Evolutionary conservation across 2,888 invertebrate species (phyloP), one percentile per base, ranked within the genome.

Genomic region (Drosophila fungiperda): DNA sequence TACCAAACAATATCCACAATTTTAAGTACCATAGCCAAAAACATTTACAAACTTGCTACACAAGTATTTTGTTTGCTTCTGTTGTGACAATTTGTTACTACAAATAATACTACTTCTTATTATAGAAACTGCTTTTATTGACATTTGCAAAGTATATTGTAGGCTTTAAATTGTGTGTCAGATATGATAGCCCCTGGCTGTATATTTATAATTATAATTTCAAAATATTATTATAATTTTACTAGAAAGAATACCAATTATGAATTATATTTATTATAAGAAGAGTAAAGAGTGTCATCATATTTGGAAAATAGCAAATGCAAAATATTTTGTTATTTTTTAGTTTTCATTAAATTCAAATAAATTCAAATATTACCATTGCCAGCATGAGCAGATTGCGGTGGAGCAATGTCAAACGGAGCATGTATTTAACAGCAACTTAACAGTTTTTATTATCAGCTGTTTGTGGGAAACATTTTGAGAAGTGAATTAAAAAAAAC

Each of bases 371-470:
- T 6, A 11, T 42, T 42, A 11, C 5, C n/a, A 42, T 42, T 11
- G 5, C 11, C 20, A 15, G 20, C 7, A 15, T 45, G 45, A 45
- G 20, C 20, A 45, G 45, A 12, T 15, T 15, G 12, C 15, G 11
- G n/a, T 26, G 23, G 4, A 26, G 12, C 15, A 8, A 45, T 45
- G n/a, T 12, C 33, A 26, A 58, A 26, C 3, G 4, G 23, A 48
- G 33, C 23, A 45, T 7, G 7, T 6, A n/a, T 4, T 33, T n/a
- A 20, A 23, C 42, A 40, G 40, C 12, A 8, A 9, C 40, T 15
- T 63, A 63, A 57, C 57, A 63, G 55, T 45, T 55, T 55, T 35
- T 15, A 15, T 7, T 9, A 40, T n/a, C 63, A 63, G 63, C 63
- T 63, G 63, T 58, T 63, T n/a, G 9, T 7, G 49, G 0, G 15